Conservation (phyloP, 2,797 vertebrate species). For the Esox lucius region DNA sequence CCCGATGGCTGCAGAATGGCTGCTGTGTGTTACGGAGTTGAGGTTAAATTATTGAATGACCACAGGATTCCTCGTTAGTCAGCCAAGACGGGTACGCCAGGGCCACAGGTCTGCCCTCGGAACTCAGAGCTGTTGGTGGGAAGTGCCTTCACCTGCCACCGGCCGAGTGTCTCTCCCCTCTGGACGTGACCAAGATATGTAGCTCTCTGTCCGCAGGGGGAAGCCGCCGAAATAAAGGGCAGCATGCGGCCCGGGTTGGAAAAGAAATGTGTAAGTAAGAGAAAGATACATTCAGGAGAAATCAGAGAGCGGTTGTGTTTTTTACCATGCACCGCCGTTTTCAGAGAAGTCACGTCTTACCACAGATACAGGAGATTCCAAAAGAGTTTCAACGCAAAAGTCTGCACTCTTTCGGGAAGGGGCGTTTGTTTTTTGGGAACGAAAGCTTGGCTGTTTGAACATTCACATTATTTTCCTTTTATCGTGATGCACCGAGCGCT, state of each 20-base stretch:
- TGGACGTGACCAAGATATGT: conserved; percentile 45
- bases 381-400: not conserved
- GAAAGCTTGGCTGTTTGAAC: not conserved
- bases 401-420: not conserved
- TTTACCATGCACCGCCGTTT: too few species aligned
- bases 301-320: not conserved
- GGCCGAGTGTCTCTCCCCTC: conserved; percentile 19
- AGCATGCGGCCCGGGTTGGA: not conserved
- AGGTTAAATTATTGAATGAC: conserved; percentile 68
- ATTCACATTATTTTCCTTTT: conserved; percentile 23
- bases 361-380: not conserved
- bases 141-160: conserved; percentile 54
- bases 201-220: conserved; percentile 37
- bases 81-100: conserved; percentile 48
- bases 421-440: not conserved
- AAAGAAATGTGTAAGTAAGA: not conserved
- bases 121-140: conserved; percentile 29
- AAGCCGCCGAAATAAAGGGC: conserved; percentile 31
- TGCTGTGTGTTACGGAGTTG: conserved; percentile 36
- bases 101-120: conserved; percentile 37
- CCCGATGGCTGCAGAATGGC: conserved; percentile 38
- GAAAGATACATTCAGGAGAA: not conserved
- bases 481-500: conserved; percentile 25
- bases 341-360: not conserved
- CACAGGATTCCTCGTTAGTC: conserved; percentile 54